phyloP scores from a whole-genome alignment of 2,888 invertebrate genomes.

The Parnassius mnemosyne region DNA sequence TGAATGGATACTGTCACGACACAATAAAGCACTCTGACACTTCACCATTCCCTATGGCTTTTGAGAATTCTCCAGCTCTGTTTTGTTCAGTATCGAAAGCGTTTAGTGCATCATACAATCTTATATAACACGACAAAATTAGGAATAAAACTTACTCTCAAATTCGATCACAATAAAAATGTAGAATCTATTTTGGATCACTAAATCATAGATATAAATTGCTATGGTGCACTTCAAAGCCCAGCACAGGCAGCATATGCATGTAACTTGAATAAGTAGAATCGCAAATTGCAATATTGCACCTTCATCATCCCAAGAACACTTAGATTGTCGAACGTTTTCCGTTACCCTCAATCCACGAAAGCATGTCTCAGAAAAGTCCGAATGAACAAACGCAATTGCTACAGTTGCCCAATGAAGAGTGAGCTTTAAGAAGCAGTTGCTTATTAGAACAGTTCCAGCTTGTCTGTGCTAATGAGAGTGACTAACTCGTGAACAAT shows the following conservation, averaged over 20 bases:
- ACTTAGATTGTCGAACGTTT: conserved; percentile 54
- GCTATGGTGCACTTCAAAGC: conserved; percentile 76
- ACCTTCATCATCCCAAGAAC: conserved; percentile 68
- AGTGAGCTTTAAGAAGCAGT: conserved; percentile 69
- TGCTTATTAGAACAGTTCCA: conserved; percentile 72
- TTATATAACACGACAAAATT: conserved; percentile 36
- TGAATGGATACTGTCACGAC: conserved; percentile 68
- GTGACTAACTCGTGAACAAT: conserved; percentile 63
- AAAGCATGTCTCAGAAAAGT: conserved; percentile 79
- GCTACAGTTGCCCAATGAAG: conserved; percentile 57
- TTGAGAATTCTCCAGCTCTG: conserved; percentile 67
- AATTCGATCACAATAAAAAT: conserved; percentile 31
- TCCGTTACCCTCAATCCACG: conserved; percentile 65
- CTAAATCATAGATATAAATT: conserved; percentile 53
- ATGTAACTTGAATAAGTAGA: conserved; percentile 67
- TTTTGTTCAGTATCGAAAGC: conserved; percentile 62
- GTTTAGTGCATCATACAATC: conserved; percentile 77
- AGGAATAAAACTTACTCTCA: conserved; percentile 35
- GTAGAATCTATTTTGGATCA: conserved; percentile 41
- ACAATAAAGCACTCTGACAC: conserved; percentile 71
- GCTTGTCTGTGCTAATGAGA: conserved; percentile 74
- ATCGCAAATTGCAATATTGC: conserved; percentile 70
- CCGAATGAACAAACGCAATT: conserved; percentile 55
- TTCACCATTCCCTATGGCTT: conserved; percentile 70
- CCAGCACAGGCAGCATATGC: conserved; percentile 70